phyloP scores from a whole-genome alignment of 2,888 invertebrate genomes.

The Pegoplata infirma region DNA sequence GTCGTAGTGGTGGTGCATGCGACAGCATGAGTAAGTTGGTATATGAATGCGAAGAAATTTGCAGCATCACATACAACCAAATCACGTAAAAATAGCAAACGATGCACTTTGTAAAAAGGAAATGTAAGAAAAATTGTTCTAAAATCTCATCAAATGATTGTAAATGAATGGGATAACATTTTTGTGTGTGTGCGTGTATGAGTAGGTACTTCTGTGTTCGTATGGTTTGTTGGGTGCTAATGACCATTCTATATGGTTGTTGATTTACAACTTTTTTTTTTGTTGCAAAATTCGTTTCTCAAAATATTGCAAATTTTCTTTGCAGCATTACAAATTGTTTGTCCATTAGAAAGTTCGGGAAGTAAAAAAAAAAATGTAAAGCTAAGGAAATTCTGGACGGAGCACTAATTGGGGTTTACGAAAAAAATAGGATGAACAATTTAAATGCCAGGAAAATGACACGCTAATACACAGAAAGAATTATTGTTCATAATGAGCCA shows the following conservation, averaged over 20 bases:
- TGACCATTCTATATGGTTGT: conserved; percentile 53
- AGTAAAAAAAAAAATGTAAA: too few relatives aligned
- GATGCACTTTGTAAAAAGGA: conserved; percentile 58
- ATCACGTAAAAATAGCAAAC: conserved; percentile 60
- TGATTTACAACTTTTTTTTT: conserved; percentile 13
- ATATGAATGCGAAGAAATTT: conserved; percentile 17
- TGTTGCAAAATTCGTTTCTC: background rate
- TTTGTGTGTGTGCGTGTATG: conserved; percentile 19
- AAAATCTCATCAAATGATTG: conserved; percentile 62
- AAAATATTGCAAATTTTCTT: background rate
- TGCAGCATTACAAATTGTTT: background rate
- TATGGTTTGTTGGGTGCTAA: conserved; percentile 59
- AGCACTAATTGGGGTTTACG: too few relatives aligned
- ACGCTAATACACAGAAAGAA: too few relatives aligned
- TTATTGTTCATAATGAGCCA: too few relatives aligned
- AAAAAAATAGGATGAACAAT: too few relatives aligned
- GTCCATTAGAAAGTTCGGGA: too few relatives aligned
- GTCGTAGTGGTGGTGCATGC: conserved; percentile 17
- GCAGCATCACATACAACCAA: conserved; percentile 31
- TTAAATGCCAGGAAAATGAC: too few relatives aligned
- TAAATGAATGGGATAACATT: conserved; percentile 58
- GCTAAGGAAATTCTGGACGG: too few relatives aligned
- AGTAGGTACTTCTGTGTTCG: too few relatives aligned
- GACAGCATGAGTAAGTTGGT: background rate
- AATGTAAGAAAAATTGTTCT: conserved; percentile 61